These are phyloP conservation scores for Eudorcas thomsonii DNA, from an alignment of 2,113 vertebrate species.

Conservation along the genomic window DNA sequence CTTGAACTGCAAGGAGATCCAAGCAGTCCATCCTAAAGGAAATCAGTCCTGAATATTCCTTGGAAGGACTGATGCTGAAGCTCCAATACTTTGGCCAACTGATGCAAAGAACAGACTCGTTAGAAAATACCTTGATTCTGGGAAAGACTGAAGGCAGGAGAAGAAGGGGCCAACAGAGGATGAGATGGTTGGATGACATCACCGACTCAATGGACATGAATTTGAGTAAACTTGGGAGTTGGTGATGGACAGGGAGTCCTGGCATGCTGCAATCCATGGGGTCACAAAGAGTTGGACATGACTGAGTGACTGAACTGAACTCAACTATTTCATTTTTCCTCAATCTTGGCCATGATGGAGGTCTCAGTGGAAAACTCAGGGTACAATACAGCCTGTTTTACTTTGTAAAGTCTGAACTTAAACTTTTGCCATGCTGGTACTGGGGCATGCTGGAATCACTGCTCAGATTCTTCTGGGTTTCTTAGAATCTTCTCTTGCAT, in stretches of 20 bases:
- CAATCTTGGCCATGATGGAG: not conserved
- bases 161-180: not conserved
- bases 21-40: not conserved
- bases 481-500: not conserved
- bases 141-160: not conserved
- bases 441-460: not conserved
- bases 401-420: not conserved
- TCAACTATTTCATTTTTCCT: not conserved
- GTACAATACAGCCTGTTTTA: not conserved
- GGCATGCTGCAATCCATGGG: fast-evolving
- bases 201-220: not conserved
- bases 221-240: not conserved
- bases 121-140: not conserved
- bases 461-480: not conserved
- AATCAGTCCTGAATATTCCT: not conserved
- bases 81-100: not conserved
- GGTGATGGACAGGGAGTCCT: not conserved
- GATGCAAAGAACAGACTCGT: not conserved
- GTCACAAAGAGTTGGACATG: not conserved
- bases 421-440: not conserved
- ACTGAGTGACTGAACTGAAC: not conserved
- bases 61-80: not conserved
- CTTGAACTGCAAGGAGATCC: not conserved
- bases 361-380: not conserved
- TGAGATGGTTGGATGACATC: not conserved